Evolutionary conservation across 2,797 vertebrate genomes (phyloP), one percentile per base, ranked within the genome.

Genomic region (Oreonectes daqikongensis): DNA sequence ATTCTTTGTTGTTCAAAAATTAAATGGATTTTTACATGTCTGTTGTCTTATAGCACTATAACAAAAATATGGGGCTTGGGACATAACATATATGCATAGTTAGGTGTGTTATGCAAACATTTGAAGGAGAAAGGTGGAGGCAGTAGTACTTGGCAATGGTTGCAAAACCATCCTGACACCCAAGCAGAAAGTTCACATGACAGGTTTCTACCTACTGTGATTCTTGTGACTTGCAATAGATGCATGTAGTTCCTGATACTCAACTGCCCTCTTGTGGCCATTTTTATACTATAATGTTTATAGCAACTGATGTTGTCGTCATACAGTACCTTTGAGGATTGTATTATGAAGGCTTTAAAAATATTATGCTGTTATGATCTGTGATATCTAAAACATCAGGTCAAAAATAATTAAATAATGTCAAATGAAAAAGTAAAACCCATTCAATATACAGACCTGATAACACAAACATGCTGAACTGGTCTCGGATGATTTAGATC

Each of bases 221-320:
- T 63, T 72, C n/a, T 35, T 52, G 59, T 50, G 30, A 50, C n/a
- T 32, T 48, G n/a, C n/a, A n/a, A n/a, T n/a, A n/a, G n/a, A n/a
- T n/a, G n/a, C n/a, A n/a, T n/a, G n/a, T n/a, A n/a, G n/a, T n/a
- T 26, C 35, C 71, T 40, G 70, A 50, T 50, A 44, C 60, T 40
- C 46, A 66, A 42, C 72, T 57, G 72, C 63, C 61, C 72, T 75
- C 72, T 75, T 75, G 72, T 75, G 61, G 72, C 53, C 5, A 55
- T 44, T 55, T 17, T 26, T 64, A 38, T 18, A 52, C 15, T 35
- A 61, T 15, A 22, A 42, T 5, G 32, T 63, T 50, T 63, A 38
- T 44, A 32, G 30, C 17, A 30, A 50, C 22, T 24, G 22, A 22
- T 63, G 2, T 22, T 26, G 52, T 55, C 14, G 22, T 53, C 9